Percentiles rank a stretch among this genome's conserved stretches.
Evolutionary conservation across 2,797 vertebrate genomes (phyloP).

Genomic region (Phoxinus dragarum): DNA sequence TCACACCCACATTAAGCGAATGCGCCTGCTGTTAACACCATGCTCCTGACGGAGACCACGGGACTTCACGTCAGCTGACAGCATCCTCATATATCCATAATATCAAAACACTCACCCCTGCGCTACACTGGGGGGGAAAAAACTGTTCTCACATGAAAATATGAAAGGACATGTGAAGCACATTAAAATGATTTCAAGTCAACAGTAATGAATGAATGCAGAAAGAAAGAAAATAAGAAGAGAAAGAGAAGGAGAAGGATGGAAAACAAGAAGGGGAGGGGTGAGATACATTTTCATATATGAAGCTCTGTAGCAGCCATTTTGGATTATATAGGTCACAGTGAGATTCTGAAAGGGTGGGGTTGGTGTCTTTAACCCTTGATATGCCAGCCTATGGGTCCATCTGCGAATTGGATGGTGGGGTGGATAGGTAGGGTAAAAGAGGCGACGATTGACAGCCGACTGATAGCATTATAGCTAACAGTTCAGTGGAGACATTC

Average conservation of each 20-base stretch:
- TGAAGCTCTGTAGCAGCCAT: slow-evolving; percentile 47
- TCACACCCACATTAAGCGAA: slow-evolving; percentile 37
- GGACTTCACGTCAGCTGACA: slow-evolving; percentile 32
- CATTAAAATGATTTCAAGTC: neutral
- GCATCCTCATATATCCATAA: neutral
- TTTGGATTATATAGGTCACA: slow-evolving; percentile 65
- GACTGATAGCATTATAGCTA: neutral
- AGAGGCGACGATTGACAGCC: neutral
- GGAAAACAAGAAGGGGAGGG: neutral
- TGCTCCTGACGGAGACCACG: neutral
- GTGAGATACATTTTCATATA: slow-evolving; percentile 35
- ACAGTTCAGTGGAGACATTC: neutral
- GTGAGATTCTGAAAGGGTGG: slow-evolving; percentile 53
- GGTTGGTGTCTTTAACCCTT: slow-evolving; percentile 49
- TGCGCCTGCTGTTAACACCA: slow-evolving; percentile 31
- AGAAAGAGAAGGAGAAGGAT: neutral
- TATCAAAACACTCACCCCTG: neutral
- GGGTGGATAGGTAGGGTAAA: neutral
- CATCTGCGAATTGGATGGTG: neutral
- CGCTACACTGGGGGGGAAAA: neutral
- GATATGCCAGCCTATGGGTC: neutral
- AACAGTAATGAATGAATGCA: neutral
- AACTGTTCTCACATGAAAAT: neutral
- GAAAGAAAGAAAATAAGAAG: neutral
- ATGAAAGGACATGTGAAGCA: neutral